A percentile compares a stretch with the other conserved stretches of the same genome.
These are phyloP conservation scores for Probaryconus sp. DNA, from an alignment of 1,140 invertebrate species.

Conservation along the genomic window DNA sequence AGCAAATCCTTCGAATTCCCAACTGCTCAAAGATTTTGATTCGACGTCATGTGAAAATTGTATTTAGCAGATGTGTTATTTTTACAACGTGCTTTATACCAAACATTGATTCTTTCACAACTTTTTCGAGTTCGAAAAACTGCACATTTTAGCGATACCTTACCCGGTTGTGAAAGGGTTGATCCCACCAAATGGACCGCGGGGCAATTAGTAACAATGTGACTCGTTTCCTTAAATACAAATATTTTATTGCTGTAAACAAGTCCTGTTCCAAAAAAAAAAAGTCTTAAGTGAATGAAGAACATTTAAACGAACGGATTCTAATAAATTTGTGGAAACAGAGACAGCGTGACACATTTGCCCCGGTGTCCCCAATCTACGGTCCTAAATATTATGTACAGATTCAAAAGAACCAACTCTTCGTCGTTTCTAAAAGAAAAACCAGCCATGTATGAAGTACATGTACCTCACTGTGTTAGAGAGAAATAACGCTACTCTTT, in stretches of 20 bases:
- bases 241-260: no score
- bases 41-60: conserved; percentile 38
- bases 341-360: no score
- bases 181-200: conserved; percentile 9
- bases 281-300: no score
- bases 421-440: conserved; percentile 42
- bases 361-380: conserved; percentile 1
- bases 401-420: conserved; percentile 48
- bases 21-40: conserved; percentile 33
- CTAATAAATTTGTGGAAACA: no score
- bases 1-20: no score
- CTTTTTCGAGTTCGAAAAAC: not conserved
- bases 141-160: not conserved
- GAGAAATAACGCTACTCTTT: conserved; percentile 42
- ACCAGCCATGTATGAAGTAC: conserved; percentile 48
- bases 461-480: conserved; percentile 57
- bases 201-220: no score
- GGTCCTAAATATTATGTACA: conserved; percentile 43
- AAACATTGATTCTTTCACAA: conserved; percentile 18
- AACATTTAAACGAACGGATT: not conserved
- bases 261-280: no score
- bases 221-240: no score
- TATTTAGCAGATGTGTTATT: conserved; percentile 40
- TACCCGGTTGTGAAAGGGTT: conserved; percentile 20
- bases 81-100: conserved; percentile 48